Base-by-base conservation (phyloP, 2,888 invertebrate species). In the Nemurella pictetii region DNA sequence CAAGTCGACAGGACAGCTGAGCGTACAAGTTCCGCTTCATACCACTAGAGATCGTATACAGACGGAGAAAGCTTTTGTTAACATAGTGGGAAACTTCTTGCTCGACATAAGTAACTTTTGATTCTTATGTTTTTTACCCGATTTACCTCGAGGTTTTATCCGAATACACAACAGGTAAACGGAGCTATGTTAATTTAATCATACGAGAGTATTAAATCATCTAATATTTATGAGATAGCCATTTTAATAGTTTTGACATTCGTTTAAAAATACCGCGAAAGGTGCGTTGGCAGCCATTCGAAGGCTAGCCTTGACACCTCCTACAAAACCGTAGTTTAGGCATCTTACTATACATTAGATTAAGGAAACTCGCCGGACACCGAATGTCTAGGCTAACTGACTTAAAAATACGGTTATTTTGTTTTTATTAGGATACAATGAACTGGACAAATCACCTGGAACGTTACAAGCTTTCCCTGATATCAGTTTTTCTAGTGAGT, bases 401-500 rank as follows among this genome's bases (percentile, higher is more conserved):
- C 32, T 27, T 74, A 15, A 83, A 30, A 77, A 55, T 55, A 83
- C 85, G 85, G 85, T 80, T 82, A 74, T 82, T 83, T 83, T 28
- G 81, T 80, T 15, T 84, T 74, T 73, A 25, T 80, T 85, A 55
- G 55, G 83, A 84, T 4, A 85, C 84, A 84, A 85, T 85, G 84
- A 81, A 81, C 80, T 80, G 81, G 28, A 81, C 55, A 75, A 80
- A 28, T 74, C 74, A 83, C 80, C 73, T 78, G 30, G 80, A 84
- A 85, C 86, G 84, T 85, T 87, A 86, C 83, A 87, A 85, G 85
- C 85, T 86, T 84, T 86, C 87, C 30, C 85, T 87, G 83, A 86
- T 87, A 32, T 84, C 86, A 82, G 86, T 86, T 86, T 85, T 87
- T 84, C 85, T 87, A 85, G 88, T 88, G 87, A 88, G 87, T 87